phyloP scores from a whole-genome alignment of 2,888 invertebrate genomes.

The Bunonema sp. region DNA sequence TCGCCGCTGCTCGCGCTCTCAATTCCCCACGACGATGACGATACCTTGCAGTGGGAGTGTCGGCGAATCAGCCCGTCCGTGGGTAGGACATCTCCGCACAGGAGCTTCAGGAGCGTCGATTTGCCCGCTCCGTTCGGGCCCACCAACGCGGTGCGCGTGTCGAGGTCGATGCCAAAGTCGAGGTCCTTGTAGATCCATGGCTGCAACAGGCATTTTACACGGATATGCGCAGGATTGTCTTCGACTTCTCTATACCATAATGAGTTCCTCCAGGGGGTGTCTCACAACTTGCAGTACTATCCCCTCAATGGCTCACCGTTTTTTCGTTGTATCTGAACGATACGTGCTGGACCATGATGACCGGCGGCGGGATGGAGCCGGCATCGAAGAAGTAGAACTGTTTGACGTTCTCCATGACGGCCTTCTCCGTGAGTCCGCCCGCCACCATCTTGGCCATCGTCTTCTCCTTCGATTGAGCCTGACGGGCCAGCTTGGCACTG shows the following conservation, averaged over 20 bases:
- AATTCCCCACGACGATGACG: background rate
- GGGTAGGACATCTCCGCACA: constrained; percentile 85
- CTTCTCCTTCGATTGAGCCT: constrained; percentile 98
- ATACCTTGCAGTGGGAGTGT: constrained; percentile 84
- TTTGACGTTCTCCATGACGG: constrained; percentile 66
- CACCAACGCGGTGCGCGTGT: constrained; percentile 80
- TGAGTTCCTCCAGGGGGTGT: too few species aligned
- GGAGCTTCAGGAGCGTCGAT: constrained; percentile 81
- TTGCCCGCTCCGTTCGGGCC: constrained; percentile 97
- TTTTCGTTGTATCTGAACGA: constrained; percentile 68
- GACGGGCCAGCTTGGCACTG: constrained; percentile 88
- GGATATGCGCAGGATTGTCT: too few species aligned
- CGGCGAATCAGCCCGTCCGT: constrained; percentile 89
- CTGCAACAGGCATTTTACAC: constrained; percentile 23
- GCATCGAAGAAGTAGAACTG: constrained; percentile 89
- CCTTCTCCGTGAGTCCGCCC: constrained; percentile 86
- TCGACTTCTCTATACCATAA: too few species aligned
- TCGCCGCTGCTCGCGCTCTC: background rate
- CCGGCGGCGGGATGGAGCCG: constrained; percentile 89
- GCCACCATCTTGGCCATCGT: constrained; percentile 98
- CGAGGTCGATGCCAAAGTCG: constrained; percentile 95
- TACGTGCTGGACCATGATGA: constrained; percentile 97
- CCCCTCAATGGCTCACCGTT: too few species aligned
- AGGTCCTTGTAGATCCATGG: constrained; percentile 88
- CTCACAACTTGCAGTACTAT: too few species aligned